Conservation (phyloP, 1,140 invertebrate genomes). For the Halyomorpha halys region DNA sequence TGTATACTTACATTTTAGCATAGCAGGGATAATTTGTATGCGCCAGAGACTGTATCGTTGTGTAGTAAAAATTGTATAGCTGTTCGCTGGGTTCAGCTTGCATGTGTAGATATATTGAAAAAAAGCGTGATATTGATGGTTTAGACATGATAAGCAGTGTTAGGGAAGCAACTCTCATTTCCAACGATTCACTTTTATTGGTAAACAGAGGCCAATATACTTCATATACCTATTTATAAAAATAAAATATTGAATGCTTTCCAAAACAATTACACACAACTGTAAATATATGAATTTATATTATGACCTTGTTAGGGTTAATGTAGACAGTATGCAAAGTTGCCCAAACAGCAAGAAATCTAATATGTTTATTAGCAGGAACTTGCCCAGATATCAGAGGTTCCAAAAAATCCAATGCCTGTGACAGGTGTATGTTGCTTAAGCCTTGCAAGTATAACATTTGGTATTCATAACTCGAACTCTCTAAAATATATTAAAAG, state of each 20-base stretch:
- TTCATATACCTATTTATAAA: slow-evolving; percentile 41
- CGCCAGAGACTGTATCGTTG: slow-evolving; percentile 55
- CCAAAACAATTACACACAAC: background rate
- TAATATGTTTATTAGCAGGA: slow-evolving; percentile 41
- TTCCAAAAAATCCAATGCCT: slow-evolving; percentile 48
- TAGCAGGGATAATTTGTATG: slow-evolving; percentile 53
- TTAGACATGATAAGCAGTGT: slow-evolving; percentile 49
- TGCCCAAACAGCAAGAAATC: slow-evolving; percentile 51
- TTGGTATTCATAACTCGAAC: slow-evolving; percentile 50
- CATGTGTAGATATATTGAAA: slow-evolving; percentile 57
- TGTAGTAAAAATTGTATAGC: slow-evolving; percentile 59
- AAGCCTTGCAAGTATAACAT: slow-evolving; percentile 60
- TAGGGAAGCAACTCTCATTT: slow-evolving; percentile 52
- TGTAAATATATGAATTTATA: background rate
- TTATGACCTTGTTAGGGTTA: slow-evolving; percentile 43
- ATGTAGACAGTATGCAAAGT: slow-evolving; percentile 43
- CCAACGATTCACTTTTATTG: slow-evolving; percentile 52
- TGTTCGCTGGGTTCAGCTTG: slow-evolving; percentile 48
- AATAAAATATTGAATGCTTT: background rate
- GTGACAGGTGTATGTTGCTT: slow-evolving; percentile 47
- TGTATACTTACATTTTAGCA: slow-evolving; percentile 42
- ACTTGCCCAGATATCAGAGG: slow-evolving; percentile 43
- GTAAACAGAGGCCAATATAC: slow-evolving; percentile 56
- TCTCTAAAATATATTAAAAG: slow-evolving; percentile 40
- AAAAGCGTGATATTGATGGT: slow-evolving; percentile 49